These are phyloP conservation scores for Oryctes rhinoceros DNA, from an alignment of 1,140 invertebrate genomes.

Conservation along the genomic window DNA sequence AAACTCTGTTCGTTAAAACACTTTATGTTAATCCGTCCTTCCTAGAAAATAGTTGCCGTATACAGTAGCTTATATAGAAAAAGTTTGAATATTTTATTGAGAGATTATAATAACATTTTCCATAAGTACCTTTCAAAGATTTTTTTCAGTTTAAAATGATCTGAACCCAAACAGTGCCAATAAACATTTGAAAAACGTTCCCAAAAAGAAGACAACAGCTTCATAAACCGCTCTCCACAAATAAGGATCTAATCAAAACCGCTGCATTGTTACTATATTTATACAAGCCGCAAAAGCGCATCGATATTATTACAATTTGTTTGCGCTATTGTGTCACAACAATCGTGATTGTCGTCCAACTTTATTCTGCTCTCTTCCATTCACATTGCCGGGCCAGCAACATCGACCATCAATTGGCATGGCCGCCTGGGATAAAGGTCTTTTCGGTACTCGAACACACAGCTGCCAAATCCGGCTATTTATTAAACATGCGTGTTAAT, in stretches of 20 bases:
- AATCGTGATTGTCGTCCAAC: slow-evolving; percentile 45
- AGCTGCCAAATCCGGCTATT: slow-evolving; percentile 59
- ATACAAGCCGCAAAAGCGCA: slow-evolving; percentile 54
- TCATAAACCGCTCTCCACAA: slow-evolving; percentile 23
- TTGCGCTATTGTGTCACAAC: slow-evolving; percentile 53
- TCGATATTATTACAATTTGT: slow-evolving; percentile 57
- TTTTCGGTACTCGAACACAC: slow-evolving; percentile 50
- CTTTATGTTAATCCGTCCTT: too few relatives aligned
- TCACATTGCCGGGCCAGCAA: not conserved
- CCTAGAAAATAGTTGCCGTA: too few relatives aligned
- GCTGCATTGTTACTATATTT: slow-evolving; percentile 44
- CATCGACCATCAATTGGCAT: not conserved
- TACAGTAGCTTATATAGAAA: too few relatives aligned
- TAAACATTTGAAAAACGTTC: too few relatives aligned
- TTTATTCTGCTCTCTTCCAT: not conserved
- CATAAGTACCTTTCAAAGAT: too few relatives aligned
- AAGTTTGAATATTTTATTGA: too few relatives aligned
- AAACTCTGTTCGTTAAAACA: too few relatives aligned
- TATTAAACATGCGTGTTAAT: slow-evolving; percentile 60
- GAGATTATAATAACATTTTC: too few relatives aligned
- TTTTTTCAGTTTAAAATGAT: too few relatives aligned
- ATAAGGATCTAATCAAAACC: slow-evolving; percentile 41
- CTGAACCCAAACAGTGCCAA: too few relatives aligned
- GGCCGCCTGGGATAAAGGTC: slow-evolving; percentile 45
- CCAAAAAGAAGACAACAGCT: not conserved